Conservation (phyloP, 2,888 invertebrate genomes). For the Tanypteryx hageni region DNA sequence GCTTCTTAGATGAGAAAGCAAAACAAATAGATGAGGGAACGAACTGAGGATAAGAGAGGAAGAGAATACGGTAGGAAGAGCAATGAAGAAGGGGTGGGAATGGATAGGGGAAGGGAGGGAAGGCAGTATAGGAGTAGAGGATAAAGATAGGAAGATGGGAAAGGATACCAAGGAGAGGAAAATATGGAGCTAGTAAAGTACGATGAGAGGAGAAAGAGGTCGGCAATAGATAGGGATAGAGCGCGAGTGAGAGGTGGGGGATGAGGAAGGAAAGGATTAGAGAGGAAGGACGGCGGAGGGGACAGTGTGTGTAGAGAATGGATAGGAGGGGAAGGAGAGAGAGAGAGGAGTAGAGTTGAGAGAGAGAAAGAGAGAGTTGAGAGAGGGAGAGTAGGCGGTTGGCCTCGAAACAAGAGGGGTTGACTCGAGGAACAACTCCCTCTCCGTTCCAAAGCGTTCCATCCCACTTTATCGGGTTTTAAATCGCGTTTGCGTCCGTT, state of each 20-base stretch:
- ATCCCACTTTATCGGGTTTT: conserved; percentile 62
- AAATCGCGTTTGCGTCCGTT: conserved; percentile 57
- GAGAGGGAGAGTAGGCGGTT: conserved; percentile 10
- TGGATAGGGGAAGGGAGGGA: not conserved
- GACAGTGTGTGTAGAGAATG: too few species aligned
- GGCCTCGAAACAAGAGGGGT: conserved; percentile 53
- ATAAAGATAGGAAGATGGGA: not conserved
- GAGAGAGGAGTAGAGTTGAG: not conserved
- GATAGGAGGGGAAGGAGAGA: not conserved
- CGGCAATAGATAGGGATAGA: too few species aligned
- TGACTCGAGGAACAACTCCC: conserved; percentile 10
- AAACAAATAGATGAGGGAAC: not conserved
- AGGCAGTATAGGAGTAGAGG: not conserved
- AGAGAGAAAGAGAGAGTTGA: not conserved
- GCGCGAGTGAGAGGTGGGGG: too few species aligned
- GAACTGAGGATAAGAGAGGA: not conserved
- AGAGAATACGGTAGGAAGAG: not conserved
- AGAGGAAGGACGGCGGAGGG: not conserved
- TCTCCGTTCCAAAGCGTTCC: conserved; percentile 27
- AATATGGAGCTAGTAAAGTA: too few species aligned
- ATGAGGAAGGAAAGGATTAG: not conserved
- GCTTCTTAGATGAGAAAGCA: not conserved
- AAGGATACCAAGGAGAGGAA: too few species aligned
- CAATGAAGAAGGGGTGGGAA: not conserved
- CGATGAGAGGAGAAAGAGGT: too few species aligned